A percentile compares a stretch with the other conserved stretches of the same genome.
phyloP scores from a whole-genome alignment of 2,888 invertebrate species.

The Plusia festucae region DNA sequence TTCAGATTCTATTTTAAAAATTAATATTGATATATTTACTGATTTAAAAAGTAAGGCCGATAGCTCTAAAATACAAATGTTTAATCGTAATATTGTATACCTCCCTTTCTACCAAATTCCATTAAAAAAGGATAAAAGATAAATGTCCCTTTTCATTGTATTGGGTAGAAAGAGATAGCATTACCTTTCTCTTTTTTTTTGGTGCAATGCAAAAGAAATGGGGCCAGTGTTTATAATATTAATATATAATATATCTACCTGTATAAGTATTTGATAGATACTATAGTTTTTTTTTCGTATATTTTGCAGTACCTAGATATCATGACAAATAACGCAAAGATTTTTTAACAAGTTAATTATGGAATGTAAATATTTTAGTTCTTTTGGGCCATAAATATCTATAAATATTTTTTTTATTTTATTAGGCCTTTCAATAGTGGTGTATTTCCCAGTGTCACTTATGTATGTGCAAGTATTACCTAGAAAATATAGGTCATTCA shows the following conservation, averaged over 20 bases:
- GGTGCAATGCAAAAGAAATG: not conserved
- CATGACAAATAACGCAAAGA: not conserved
- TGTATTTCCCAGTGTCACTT: no score
- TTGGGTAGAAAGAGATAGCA: not conserved
- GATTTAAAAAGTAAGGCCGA: constrained; percentile 44
- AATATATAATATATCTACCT: not conserved
- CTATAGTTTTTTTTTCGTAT: not conserved
- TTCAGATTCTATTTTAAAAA: not conserved
- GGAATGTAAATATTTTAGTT: no score
- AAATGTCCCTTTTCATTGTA: not conserved
- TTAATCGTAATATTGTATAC: constrained; percentile 3
- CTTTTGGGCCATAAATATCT: no score
- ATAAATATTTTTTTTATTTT: no score
- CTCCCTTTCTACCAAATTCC: not conserved
- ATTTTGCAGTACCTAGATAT: constrained; percentile 2
- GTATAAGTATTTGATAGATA: not conserved
- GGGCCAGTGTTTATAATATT: not conserved
- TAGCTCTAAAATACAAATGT: constrained; percentile 29
- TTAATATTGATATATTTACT: constrained; percentile 34
- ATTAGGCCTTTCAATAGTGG: no score
- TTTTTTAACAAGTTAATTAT: no score
- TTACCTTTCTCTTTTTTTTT: not conserved
- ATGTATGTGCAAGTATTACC: no score
- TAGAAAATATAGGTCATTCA: no score
- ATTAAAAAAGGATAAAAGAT: not conserved